phyloP scores from a whole-genome alignment of 2,888 invertebrate genomes.

The Acleris literana region DNA sequence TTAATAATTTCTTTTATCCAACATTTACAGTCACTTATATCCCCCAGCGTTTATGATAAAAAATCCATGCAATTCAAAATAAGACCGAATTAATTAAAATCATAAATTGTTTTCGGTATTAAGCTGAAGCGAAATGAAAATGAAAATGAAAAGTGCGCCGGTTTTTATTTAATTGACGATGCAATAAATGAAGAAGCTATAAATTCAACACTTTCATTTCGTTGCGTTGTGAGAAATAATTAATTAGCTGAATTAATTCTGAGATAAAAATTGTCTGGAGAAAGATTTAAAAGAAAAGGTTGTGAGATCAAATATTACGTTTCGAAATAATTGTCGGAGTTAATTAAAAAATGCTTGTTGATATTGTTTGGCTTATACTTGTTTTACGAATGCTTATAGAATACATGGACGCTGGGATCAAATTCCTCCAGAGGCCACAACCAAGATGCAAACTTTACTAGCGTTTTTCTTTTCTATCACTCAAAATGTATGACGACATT shows the following conservation, averaged over 20 bases:
- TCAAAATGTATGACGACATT: too few species aligned
- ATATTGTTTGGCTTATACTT: too few species aligned
- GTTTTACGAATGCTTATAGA: too few species aligned
- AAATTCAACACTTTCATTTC: constrained; percentile 18
- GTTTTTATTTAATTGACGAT: constrained; percentile 15
- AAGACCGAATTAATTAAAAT: constrained; percentile 12
- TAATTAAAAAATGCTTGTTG: too few species aligned
- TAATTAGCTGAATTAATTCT: constrained; percentile 12
- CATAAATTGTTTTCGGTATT: constrained; percentile 16
- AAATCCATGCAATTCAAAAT: constrained; percentile 9
- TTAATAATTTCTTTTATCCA: too few species aligned
- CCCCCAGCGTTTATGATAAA: neutral
- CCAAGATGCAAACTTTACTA: too few species aligned
- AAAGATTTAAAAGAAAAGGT: neutral
- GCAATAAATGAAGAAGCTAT: constrained; percentile 18
- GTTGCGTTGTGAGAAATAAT: constrained; percentile 3
- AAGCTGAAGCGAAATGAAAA: neutral
- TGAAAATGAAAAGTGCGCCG: constrained; percentile 13
- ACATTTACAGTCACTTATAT: too few species aligned
- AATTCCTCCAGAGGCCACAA: too few species aligned
- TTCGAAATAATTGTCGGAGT: too few species aligned
- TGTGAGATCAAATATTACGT: too few species aligned
- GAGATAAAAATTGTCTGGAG: neutral
- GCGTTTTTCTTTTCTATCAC: too few species aligned
- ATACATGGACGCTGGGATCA: too few species aligned